Evolutionary conservation across 2,888 invertebrate species (phyloP), one percentile per base, ranked within the genome.

Genomic region (Philereme vetulata): DNA sequence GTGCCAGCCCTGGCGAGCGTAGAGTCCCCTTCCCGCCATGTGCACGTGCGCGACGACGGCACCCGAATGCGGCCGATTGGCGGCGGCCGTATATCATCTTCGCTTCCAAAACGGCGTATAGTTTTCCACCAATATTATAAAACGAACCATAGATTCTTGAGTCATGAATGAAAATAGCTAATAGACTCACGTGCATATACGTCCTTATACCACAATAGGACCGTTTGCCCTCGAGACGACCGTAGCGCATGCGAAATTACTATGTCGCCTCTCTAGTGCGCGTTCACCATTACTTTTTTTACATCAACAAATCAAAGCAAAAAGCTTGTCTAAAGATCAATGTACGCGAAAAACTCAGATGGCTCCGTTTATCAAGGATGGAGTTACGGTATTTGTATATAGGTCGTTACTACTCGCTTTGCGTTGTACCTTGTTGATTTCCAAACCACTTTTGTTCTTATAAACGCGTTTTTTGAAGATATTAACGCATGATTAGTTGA

Each of bases 31-130:
- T 78, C 77, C 77, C 75, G 76, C 72, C 76, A 78, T 80, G 82
- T 82, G 84, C 88, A 88, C 89, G 89, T 88, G 89, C 86, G 81
- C 77, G 78, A 63, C 86, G 87, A 80, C 83, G 77, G 80, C 85
- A 78, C 82, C 85, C 88, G 89, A 89, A 85, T 85, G 85, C 80
- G 74, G 74, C 85, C 89, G 87, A 89, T 73, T 73, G 74, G 75
- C 74, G 72, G 73, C 84, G 79, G 81, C 74, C 73, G 59, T 67
- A 65, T 69, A 71, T 61, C 57, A 67, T 70, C 68, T 68, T 68
- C 58, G 65, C 68, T 65, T 72, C 64, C 65, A 64, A 75, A 77
- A 74, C 63, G 36, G 52, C 60, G 5, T 62, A 56, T 52, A 46
- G 36, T 33, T 46, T 10, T 48, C 7, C 9, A 49, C 36, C 4